These are phyloP conservation scores for Ibycter americanus DNA, from an alignment of 2,797 vertebrate genomes.

Conservation along the genomic window DNA sequence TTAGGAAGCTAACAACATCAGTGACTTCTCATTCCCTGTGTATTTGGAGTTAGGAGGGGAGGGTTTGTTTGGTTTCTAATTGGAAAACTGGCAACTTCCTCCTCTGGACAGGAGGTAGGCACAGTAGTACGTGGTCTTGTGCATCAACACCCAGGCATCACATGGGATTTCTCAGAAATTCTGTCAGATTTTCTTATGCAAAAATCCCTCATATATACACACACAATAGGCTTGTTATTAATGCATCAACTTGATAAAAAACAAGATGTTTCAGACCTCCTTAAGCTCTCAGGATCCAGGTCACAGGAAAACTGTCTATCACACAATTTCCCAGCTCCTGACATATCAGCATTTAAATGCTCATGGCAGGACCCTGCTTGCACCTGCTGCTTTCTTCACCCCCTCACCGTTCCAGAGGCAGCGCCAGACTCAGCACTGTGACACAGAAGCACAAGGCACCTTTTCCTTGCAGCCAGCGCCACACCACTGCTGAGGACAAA, in stretches of 20 bases:
- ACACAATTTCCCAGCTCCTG: neutral
- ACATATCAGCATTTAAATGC: neutral
- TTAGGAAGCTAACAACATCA: neutral
- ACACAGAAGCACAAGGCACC: neutral
- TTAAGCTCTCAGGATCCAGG: neutral
- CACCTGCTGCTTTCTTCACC: neutral
- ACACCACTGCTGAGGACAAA: neutral
- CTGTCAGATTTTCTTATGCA: neutral
- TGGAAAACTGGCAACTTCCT: neutral
- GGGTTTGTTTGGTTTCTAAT: neutral
- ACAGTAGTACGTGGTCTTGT: accelerated
- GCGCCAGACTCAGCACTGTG: accelerated
- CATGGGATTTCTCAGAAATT: neutral
- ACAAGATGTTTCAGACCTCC: neutral
- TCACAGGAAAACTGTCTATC: neutral
- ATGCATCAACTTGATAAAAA: neutral
- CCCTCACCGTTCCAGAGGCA: neutral
- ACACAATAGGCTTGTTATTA: neutral
- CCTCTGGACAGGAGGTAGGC: neutral
- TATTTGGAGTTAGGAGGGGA: neutral
- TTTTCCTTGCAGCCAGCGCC: neutral
- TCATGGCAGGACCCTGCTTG: neutral
- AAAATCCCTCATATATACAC: neutral
- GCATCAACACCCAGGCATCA: neutral
- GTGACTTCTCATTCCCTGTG: neutral